Conservation (phyloP, 2,797 vertebrate species). For the Merluccius polli region DNA sequence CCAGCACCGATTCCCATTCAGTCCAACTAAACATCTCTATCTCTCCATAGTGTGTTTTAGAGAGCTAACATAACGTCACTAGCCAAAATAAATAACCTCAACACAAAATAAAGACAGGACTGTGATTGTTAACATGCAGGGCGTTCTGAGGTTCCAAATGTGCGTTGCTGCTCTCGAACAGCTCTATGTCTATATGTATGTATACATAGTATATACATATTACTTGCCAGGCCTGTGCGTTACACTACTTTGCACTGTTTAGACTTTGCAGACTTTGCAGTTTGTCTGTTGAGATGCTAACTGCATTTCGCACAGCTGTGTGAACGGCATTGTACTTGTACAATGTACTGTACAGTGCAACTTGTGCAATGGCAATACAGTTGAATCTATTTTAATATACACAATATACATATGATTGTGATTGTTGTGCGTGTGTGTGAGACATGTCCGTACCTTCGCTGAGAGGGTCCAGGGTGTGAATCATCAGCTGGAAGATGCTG, state of each 20-base stretch:
- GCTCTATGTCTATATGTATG: not conserved
- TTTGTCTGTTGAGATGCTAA: too few relatives aligned
- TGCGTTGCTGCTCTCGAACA: not conserved
- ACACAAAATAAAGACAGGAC: not conserved
- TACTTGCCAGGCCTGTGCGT: not conserved
- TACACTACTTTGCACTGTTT: too few relatives aligned
- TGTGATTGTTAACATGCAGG: not conserved
- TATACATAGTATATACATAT: not conserved
- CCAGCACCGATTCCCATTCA: too few relatives aligned
- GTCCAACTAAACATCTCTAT: not conserved
- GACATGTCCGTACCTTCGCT: slow-evolving; percentile 84
- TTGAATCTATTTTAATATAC: too few relatives aligned
- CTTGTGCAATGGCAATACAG: too few relatives aligned
- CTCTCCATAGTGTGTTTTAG: not conserved
- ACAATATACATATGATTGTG: not conserved
- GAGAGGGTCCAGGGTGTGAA: slow-evolving; percentile 95
- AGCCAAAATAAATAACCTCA: not conserved
- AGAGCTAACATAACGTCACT: too few relatives aligned
- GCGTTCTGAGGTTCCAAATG: too few relatives aligned
- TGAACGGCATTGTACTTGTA: too few relatives aligned
- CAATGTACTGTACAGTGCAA: too few relatives aligned
- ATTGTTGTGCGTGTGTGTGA: slow-evolving; percentile 1
- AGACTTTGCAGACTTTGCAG: too few relatives aligned
- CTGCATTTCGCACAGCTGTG: too few relatives aligned
- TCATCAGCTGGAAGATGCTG: slow-evolving; percentile 99